These are phyloP conservation scores for Philonicus albiceps DNA, from an alignment of 2,888 invertebrate genomes.

Conservation along the genomic window DNA sequence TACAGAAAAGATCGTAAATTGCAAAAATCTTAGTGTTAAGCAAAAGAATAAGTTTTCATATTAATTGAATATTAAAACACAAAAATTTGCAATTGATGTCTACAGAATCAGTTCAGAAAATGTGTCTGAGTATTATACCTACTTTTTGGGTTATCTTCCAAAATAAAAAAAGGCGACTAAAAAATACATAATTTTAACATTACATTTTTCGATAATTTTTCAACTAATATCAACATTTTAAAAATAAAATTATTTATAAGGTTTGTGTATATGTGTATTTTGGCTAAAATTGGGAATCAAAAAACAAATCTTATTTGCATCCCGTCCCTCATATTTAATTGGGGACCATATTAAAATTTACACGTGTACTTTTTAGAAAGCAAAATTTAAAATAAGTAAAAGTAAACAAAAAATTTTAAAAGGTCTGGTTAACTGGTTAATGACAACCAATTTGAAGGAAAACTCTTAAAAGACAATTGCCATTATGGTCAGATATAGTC, in stretches of 20 bases:
- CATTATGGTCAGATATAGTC: too few species aligned
- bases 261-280: background rate
- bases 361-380: too few species aligned
- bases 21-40: background rate
- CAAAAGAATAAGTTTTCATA: background rate
- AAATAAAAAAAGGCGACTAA: background rate
- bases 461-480: too few species aligned
- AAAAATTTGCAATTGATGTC: background rate
- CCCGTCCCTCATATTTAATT: background rate
- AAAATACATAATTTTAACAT: background rate
- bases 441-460: too few species aligned
- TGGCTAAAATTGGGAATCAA: too few species aligned
- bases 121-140: background rate
- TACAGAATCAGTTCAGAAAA: background rate
- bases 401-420: too few species aligned
- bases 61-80: background rate
- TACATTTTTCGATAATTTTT: too few species aligned
- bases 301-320: too few species aligned
- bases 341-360: too few species aligned
- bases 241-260: background rate
- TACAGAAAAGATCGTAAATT: background rate
- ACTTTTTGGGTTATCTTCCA: background rate
- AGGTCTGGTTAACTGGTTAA: too few species aligned
- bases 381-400: too few species aligned
- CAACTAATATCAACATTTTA: background rate